Evolutionary conservation across 2,888 invertebrate species (phyloP).

Genomic region (Gymnocheta viridis): DNA sequence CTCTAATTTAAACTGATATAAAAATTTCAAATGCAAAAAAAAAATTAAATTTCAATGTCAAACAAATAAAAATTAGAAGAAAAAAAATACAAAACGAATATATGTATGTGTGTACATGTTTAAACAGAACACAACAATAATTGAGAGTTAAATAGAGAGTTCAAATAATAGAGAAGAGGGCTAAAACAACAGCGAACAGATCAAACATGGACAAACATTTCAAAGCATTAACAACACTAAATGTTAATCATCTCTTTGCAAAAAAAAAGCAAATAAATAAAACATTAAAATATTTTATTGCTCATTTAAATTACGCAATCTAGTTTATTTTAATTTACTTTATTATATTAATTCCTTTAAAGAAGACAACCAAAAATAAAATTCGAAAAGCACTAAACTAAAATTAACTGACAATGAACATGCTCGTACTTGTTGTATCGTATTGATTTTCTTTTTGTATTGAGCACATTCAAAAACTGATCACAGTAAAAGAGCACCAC

Average conservation of each 20-base stretch:
- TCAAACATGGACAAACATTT: constrained; percentile 35
- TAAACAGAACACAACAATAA: not conserved
- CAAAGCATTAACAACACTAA: constrained; percentile 9
- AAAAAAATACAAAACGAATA: not conserved
- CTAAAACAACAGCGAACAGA: not conserved
- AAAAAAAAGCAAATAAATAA: not conserved
- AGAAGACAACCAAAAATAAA: not conserved
- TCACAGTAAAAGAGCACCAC: not conserved
- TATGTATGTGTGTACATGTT: not conserved
- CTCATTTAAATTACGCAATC: constrained; percentile 37
- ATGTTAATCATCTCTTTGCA: not conserved
- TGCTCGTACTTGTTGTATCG: not conserved
- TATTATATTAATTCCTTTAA: not conserved
- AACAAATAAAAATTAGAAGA: constrained; percentile 46
- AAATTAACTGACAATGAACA: not conserved
- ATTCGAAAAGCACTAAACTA: constrained; percentile 5
- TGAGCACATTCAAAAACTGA: not conserved
- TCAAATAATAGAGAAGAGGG: not conserved
- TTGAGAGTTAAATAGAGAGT: not conserved
- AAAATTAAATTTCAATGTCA: constrained; percentile 63
- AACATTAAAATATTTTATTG: not conserved
- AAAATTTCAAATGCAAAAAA: not conserved
- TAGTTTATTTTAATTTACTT: constrained; percentile 6
- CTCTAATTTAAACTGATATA: not conserved
- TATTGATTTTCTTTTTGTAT: not conserved